Evolutionary conservation across 1,140 invertebrate genomes (phyloP).

Genomic region (Maniola jurtina): DNA sequence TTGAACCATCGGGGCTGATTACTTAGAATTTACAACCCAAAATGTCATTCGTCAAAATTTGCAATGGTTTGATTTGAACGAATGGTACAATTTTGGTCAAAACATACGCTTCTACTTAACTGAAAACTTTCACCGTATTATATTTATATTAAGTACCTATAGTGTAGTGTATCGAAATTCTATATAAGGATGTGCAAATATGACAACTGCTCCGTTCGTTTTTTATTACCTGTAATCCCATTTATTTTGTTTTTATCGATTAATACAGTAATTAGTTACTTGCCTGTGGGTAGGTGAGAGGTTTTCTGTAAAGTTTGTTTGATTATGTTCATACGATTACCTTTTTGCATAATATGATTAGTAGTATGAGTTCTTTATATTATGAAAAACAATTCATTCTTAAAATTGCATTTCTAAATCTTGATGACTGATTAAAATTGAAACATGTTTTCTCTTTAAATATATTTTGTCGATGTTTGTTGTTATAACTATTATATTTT

Average conservation of each 20-base stretch:
- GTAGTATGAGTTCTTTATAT: slow-evolving; percentile 51
- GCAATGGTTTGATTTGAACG: slow-evolving; percentile 44
- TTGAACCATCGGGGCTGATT: slow-evolving; percentile 43
- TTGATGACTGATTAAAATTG: slow-evolving; percentile 74
- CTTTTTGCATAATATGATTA: slow-evolving; percentile 72
- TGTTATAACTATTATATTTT: slow-evolving; percentile 83
- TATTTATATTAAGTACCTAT: slow-evolving; percentile 74
- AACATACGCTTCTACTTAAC: slow-evolving; percentile 73
- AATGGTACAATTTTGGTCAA: slow-evolving; percentile 49
- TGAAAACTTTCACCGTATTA: slow-evolving; percentile 71
- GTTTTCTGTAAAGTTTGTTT: slow-evolving; percentile 56
- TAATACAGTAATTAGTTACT: slow-evolving; percentile 48
- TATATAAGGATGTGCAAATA: slow-evolving; percentile 66
- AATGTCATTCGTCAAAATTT: slow-evolving; percentile 47
- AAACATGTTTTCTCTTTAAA: slow-evolving; percentile 77
- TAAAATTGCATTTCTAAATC: slow-evolving; percentile 76
- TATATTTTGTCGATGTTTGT: slow-evolving; percentile 80
- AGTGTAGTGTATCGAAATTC: slow-evolving; percentile 70
- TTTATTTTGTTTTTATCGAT: slow-evolving; percentile 51
- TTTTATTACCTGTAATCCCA: slow-evolving; percentile 51
- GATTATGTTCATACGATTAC: slow-evolving; percentile 49
- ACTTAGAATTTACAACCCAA: slow-evolving; percentile 43
- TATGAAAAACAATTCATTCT: slow-evolving; percentile 69
- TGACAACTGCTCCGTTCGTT: slow-evolving; percentile 64
- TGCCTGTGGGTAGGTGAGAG: slow-evolving; percentile 50